Conservation (phyloP, 2,888 invertebrate species). For the Tetragonula carbonaria region DNA sequence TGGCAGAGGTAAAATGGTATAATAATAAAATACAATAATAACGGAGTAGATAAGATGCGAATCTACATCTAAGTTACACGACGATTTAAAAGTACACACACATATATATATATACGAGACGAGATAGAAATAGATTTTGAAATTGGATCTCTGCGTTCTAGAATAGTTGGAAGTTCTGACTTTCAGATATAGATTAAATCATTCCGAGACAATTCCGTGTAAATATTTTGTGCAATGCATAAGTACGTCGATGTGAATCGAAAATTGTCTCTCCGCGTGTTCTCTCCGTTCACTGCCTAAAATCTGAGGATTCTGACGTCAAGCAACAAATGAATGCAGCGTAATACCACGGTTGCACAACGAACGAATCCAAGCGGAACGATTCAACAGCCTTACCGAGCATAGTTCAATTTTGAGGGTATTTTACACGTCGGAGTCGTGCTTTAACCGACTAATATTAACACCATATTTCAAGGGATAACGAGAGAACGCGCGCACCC, state of each 20-base stretch:
- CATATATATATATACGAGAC: neutral
- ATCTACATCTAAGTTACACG: too few species aligned
- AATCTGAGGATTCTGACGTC: neutral
- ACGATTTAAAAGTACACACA: neutral
- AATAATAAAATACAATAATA: neutral
- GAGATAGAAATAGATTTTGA: neutral
- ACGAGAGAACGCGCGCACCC: slow-evolving; percentile 35
- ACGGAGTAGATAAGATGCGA: neutral
- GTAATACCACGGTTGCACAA: neutral
- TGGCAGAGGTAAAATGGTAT: neutral
- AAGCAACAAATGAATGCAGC: neutral
- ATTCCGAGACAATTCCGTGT: neutral
- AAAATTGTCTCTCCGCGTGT: neutral
- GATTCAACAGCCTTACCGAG: neutral
- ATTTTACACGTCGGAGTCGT: slow-evolving; percentile 16
- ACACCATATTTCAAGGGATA: slow-evolving; percentile 52
- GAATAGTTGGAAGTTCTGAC: neutral
- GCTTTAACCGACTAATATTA: slow-evolving; percentile 42
- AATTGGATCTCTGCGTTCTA: neutral
- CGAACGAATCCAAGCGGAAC: neutral
- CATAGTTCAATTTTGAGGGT: slow-evolving; percentile 30
- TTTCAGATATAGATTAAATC: neutral
- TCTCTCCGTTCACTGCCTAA: neutral
- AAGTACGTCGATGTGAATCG: neutral
- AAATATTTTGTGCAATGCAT: neutral